These are phyloP conservation scores for Tinea semifulvella DNA, from an alignment of 2,888 invertebrate species.

Conservation along the genomic window DNA sequence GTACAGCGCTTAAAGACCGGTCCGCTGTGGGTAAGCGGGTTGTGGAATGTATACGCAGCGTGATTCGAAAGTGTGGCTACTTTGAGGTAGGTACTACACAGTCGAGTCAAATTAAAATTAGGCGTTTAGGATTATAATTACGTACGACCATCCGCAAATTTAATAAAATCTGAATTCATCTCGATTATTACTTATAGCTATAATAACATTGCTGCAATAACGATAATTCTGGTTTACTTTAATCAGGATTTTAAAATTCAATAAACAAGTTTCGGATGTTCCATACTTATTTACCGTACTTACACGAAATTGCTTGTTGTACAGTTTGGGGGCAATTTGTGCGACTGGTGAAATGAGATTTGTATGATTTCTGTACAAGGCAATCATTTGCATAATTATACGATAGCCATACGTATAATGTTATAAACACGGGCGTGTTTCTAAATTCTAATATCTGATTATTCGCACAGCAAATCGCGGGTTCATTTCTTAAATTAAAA, in stretches of 20 bases:
- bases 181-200: neutral
- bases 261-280: neutral
- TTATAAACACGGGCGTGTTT: neutral
- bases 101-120: conserved; percentile 6
- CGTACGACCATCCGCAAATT: neutral
- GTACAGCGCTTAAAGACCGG: conserved; percentile 61
- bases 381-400: conserved; percentile 1
- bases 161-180: conserved; percentile 1
- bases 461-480: neutral
- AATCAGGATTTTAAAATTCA: conserved; percentile 3
- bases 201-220: too few relatives aligned
- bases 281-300: neutral
- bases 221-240: too few relatives aligned
- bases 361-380: neutral
- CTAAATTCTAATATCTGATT: neutral
- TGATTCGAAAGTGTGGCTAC: conserved; percentile 52
- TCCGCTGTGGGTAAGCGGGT: conserved; percentile 65
- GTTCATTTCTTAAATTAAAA: conserved; percentile 2
- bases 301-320: conserved; percentile 2
- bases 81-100: neutral
- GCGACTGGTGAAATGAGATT: conserved; percentile 1
- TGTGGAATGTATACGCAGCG: conserved; percentile 57
- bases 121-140: neutral
- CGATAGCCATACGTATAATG: neutral
- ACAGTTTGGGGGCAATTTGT: neutral